Base-by-base conservation (phyloP, 2,888 invertebrate species). In the Mongoloraphidia duomilia region DNA sequence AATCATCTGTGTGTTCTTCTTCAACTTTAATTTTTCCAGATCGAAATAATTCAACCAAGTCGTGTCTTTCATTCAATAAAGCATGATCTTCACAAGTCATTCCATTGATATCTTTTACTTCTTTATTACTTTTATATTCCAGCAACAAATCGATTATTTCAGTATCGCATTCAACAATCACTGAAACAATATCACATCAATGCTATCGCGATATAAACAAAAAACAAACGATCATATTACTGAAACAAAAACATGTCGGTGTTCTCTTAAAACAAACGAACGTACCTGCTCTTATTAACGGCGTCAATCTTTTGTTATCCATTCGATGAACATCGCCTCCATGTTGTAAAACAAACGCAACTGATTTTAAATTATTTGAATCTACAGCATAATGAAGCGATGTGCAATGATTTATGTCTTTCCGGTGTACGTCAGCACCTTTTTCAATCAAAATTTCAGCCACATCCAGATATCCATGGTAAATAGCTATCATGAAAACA, bases 361-460 rank as follows among this genome's bases (percentile, higher is more conserved):
- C 63, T 51, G 55, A 59, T 34, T 62, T 60, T 9, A 68, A 34
- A 50, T 61, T 59, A 50, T 71, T 60, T 0, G 74, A 71, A 63
- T 76, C 76, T 3, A 72, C 74, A 1, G 76, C 76, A 58, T 70
- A 71, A 60, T 77, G 76, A 52, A 76, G 67, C 10, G 65, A 64
- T 9, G 70, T 71, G 1, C 75, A 65, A 0, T 65, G 69, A 57
- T 75, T 76, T 26, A 70, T 56, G 55, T 76, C 76, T 0, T 59
- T 55, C 34, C 54, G 49, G 14, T 55, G 47, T n/a, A 68, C 57
- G 51, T 71, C 61, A 9, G 74, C 74, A 1, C 73, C 74, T 43
- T 63, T 69, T n/a, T 73, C 73, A 2, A 75, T 55, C 37, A 76
- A 62, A 4, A 70, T 57, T 10, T 66, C 64, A 0, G 65, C 66